Base-by-base conservation (phyloP, 2,797 vertebrate species). In the Borostomias antarcticus region DNA sequence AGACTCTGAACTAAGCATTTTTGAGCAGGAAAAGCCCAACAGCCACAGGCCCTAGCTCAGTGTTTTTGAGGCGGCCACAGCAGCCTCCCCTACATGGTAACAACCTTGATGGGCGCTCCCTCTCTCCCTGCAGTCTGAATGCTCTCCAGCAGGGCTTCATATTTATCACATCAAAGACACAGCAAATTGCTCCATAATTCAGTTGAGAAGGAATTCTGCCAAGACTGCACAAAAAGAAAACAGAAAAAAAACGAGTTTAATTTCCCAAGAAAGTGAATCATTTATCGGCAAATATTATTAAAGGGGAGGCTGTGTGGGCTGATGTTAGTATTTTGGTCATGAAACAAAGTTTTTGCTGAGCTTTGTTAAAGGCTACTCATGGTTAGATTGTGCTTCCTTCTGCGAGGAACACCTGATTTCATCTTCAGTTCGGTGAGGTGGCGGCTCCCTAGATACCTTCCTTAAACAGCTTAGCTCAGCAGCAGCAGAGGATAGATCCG, bases 391-490 rank as follows among this genome's bases (percentile, higher is more conserved):
- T 83, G 2, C 66, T 4, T 86, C 83, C 85, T 78, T 82, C 65
- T 81, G 77, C 74, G 89, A 80, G 89, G 82, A 90, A 91, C 86
- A 90, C 79, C 86, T 89, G 90, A 94, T 91, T 91, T 93, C 87
- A 91, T 90, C 72, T 86, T 53, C 58, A 73, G 66, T 90, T 86
- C 89, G 79, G 86, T 61, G 76, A 77, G 82, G 78, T 82, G 87
- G 72, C 85, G 85, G 85, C 84, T 91, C 91, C 88, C 87, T 86
- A 75, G 82, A 78, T 85, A 76, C 79, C 84, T 82, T 84, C 72
- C 74, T 86, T 82, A 89, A 92, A 90, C 62, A 92, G 93, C 93
- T 89, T 88, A 87, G 82, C 85, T 95, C 93, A 93, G 93, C 93
- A 88, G 69, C 90, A 90, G 85, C 62, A 69, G 76, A 81, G 72